phyloP scores from a whole-genome alignment of 1,140 invertebrate genomes.

The Zaprionus ghesquierei region DNA sequence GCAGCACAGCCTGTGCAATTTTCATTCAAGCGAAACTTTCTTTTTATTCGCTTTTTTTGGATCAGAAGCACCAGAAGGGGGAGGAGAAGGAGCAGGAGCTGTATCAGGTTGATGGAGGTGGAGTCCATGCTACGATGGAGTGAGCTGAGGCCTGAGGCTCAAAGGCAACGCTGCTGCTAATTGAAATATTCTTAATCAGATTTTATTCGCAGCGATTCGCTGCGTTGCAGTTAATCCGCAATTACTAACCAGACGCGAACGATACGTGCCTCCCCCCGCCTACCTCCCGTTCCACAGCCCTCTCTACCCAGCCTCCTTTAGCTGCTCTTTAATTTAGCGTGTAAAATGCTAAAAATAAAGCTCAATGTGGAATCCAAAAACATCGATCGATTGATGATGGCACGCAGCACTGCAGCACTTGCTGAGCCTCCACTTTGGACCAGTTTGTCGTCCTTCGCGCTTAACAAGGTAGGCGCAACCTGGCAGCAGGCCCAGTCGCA shows the following conservation, averaged over 20 bases:
- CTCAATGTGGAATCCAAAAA: conserved; percentile 11
- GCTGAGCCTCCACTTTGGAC: conserved; percentile 9
- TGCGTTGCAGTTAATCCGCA: conserved; percentile 72
- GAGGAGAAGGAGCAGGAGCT: not conserved
- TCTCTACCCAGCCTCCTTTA: not conserved
- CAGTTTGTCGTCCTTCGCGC: conserved; percentile 62
- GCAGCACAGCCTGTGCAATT: conserved; percentile 8
- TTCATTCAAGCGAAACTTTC: conserved; percentile 38
- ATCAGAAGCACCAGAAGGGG: not conserved
- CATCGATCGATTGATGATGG: conserved; percentile 46
- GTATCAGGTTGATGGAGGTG: not conserved
- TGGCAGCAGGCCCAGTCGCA: not conserved
- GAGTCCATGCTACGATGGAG: too few relatives aligned
- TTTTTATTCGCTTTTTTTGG: conserved; percentile 8
- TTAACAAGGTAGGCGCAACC: conserved; percentile 75
- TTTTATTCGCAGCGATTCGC: conserved; percentile 54
- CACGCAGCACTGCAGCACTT: conserved; percentile 24
- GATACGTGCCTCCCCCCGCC: not conserved
- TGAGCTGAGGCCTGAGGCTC: not conserved
- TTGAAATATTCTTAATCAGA: conserved; percentile 82
- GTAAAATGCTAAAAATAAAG: conserved; percentile 62
- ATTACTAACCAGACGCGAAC: conserved; percentile 51
- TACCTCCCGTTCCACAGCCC: not conserved
- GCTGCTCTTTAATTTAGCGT: conserved; percentile 66
- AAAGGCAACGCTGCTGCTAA: conserved; percentile 55